Conservation (phyloP, 2,113 vertebrate genomes). For the Drymodes brunneopygia region DNA sequence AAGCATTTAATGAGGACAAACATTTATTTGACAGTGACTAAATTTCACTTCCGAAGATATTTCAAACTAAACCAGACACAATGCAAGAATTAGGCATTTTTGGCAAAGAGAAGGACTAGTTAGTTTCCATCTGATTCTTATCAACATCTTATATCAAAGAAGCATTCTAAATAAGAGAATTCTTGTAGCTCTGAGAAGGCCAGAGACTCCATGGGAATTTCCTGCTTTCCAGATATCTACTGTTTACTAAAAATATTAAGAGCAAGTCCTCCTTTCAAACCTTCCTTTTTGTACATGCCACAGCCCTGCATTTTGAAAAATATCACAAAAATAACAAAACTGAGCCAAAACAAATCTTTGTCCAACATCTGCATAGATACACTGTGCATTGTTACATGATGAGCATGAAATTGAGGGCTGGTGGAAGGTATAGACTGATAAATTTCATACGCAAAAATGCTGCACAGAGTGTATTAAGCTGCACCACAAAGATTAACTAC, state of each 20-base stretch:
- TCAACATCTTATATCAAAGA: background rate
- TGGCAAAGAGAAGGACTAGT: background rate
- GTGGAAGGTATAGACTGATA: background rate
- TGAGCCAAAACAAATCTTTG: background rate
- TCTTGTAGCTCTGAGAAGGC: background rate
- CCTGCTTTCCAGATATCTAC: background rate
- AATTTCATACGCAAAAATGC: background rate
- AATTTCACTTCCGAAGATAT: background rate
- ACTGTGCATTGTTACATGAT: background rate
- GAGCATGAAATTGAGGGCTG: background rate
- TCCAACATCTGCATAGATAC: background rate
- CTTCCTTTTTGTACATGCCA: background rate
- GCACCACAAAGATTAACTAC: background rate
- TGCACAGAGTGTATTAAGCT: background rate
- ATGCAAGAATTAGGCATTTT: background rate
- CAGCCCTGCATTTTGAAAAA: background rate
- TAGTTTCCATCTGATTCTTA: background rate
- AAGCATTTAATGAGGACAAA: background rate
- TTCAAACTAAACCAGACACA: background rate
- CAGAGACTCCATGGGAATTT: background rate
- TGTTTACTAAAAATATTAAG: background rate
- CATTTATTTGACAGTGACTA: background rate
- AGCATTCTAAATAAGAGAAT: background rate
- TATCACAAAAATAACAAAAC: background rate
- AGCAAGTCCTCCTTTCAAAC: background rate